These are phyloP conservation scores for Agriopis leucophaearia DNA, from an alignment of 2,888 invertebrate species.

Conservation along the genomic window DNA sequence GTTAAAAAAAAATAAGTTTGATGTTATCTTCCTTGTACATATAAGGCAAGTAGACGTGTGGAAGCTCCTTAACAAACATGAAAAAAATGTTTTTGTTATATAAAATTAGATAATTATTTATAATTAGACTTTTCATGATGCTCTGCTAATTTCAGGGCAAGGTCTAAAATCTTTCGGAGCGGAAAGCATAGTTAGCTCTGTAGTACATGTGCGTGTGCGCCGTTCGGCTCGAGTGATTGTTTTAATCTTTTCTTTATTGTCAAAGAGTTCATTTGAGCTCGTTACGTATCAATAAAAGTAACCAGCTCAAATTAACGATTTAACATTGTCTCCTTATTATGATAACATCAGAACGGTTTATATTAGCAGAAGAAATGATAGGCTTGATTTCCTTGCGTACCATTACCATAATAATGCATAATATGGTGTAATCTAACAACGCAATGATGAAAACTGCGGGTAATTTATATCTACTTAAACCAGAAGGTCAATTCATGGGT, in stretches of 20 bases:
- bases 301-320: neutral
- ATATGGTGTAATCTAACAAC: conserved; percentile 58
- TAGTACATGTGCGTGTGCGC: no score
- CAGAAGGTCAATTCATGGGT: conserved; percentile 32
- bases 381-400: conserved; percentile 65
- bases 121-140: neutral
- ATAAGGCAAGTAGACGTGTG: no score
- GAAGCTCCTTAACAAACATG: no score
- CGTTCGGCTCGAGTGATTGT: neutral
- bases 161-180: neutral
- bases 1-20: no score
- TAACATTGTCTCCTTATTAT: conserved; percentile 53
- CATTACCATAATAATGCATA: conserved; percentile 62
- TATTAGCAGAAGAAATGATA: conserved; percentile 69
- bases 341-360: conserved; percentile 65
- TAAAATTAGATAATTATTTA: neutral
- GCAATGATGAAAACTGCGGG: conserved; percentile 58
- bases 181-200: neutral
- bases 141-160: neutral
- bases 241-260: neutral
- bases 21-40: no score
- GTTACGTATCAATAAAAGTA: conserved; percentile 21
- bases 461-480: conserved; percentile 51
- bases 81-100: neutral
- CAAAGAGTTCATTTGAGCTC: conserved; percentile 9